Evolutionary conservation across 2,113 vertebrate species (phyloP).

Genomic region (Cephalopholis sonnerati): DNA sequence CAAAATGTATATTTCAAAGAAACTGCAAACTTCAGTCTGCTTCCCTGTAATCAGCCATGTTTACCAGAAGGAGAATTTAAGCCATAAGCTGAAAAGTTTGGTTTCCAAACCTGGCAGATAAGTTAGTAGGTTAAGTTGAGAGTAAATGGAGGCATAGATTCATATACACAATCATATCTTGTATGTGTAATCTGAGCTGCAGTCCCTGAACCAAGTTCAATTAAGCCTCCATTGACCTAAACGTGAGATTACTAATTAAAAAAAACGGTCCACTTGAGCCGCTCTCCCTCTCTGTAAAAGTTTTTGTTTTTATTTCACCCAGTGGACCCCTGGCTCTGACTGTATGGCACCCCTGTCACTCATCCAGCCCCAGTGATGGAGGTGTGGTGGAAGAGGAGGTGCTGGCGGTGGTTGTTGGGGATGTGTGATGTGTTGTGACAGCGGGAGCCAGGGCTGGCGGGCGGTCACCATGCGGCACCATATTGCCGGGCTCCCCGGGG

Average conservation of each 20-base stretch:
- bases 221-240: slow-evolving; percentile 1
- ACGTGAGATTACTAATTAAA: slow-evolving; percentile 21
- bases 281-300: slow-evolving; percentile 35
- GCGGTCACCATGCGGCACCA: slow-evolving; percentile 85
- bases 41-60: neutral
- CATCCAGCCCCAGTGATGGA: slow-evolving; percentile 61
- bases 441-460: slow-evolving; percentile 81
- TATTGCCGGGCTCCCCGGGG: slow-evolving; percentile 87
- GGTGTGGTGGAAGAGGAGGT: slow-evolving; percentile 69
- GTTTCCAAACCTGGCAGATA: too few relatives aligned
- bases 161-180: too few relatives aligned
- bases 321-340: slow-evolving; percentile 42
- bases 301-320: slow-evolving; percentile 45
- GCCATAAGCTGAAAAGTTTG: neutral
- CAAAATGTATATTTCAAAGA: neutral
- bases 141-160: too few relatives aligned
- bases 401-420: slow-evolving; percentile 66
- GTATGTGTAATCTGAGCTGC: neutral
- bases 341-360: slow-evolving; percentile 62
- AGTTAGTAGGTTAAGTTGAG: too few relatives aligned
- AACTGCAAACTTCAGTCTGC: too few relatives aligned
- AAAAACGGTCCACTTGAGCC: slow-evolving; percentile 4
- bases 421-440: slow-evolving; percentile 88
- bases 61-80: neutral
- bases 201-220: neutral